Evolutionary conservation across 1,140 invertebrate species (phyloP), one percentile per base, ranked within the genome.

Genomic region (Ostrea edulis): DNA sequence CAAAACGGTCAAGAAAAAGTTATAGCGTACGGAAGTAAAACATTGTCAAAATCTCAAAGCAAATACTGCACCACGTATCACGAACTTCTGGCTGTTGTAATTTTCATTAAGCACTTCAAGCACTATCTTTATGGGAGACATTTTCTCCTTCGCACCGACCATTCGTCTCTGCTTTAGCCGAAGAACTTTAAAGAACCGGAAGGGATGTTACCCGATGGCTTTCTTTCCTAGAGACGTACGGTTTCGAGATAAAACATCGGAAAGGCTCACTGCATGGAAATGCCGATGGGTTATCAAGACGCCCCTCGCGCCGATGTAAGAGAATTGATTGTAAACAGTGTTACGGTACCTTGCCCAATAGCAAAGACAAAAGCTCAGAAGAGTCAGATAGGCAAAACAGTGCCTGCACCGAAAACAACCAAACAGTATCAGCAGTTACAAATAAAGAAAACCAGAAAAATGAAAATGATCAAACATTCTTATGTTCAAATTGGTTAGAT

Each of bases 101-200:
- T 29, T 71, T 71, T 71, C 25, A 71, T 71, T 29, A 71, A 71
- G 20, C 65, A 71, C 8, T 71, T 71, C 25, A 71, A 29, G 25
- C 65, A 71, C 25, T 71, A 71, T 71, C 65, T 71, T n/a, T 71
- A 29, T n/a, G 65, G 65, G 25, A 71, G 65, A 29, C 20, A 71
- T 22, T 71, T 71, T 29, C 65, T 71, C 20, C 20, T 71, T 22
- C 20, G 65, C 20, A 71, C 65, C 20, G 65, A 71, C 25, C 65
- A 71, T 71, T 7, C 65, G 8, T n/a, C 65, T 8, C 65, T 71
- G 65, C 20, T 22, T 22, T 71, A 20, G 65, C 25, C 20, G 7
- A 71, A 29, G 65, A 71, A 71, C 20, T 54, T 71, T 71, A 71
- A 71, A 8, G 65, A 71, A 71, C 65, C 65, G 7, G 65, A 71